Evolutionary conservation across 2,113 vertebrate genomes (phyloP), one percentile per base, ranked within the genome.

Genomic region (Puntigrus tetrazona): DNA sequence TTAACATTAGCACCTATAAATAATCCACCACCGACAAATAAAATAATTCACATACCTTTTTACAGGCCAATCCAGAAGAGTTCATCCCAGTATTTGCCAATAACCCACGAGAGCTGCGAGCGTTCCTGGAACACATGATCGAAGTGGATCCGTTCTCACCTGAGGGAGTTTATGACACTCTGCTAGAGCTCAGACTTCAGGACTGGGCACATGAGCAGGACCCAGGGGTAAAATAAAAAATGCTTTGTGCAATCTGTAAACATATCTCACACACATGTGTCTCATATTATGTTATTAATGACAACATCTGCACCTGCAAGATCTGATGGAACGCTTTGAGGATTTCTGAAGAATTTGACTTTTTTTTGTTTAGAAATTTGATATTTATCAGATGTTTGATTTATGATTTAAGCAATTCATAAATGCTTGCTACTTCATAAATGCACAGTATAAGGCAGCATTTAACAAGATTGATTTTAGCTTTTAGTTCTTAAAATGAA

Each of bases 71-170:
- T 88, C 96, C 97, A 0, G 98, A 99, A 86, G 97, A 99, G 89
- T 99, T 99, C 89, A 99, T 99, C 75, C 96, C 97, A 1, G 94
- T 99, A 84, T 99, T 99, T 89, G 97, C 98, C 20, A 99, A 99
- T 92, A 98, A 99, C 88, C 96, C 97, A 0, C 92, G 96, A 25
- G 97, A 99, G 87, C 89, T 99, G 88, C 97, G 97, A 90, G 95
- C 95, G 73, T 99, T 99, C 88, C 91, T 99, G 70, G 98, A 99
- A 86, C 98, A 99, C 91, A 99, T 99, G 98, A 98, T 96, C 0
- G 91, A 95, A 29, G 98, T 97, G 65, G 97, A 98, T 85, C 92
- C 94, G 0, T 90, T 93, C 75, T 98, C 97, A 36, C 94, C 97
- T 0, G 97, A 97, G 89, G 98, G 98, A 4, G 97, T 99, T 45